Conservation (phyloP, 2,797 vertebrate genomes). For the Delichon dasypus region DNA sequence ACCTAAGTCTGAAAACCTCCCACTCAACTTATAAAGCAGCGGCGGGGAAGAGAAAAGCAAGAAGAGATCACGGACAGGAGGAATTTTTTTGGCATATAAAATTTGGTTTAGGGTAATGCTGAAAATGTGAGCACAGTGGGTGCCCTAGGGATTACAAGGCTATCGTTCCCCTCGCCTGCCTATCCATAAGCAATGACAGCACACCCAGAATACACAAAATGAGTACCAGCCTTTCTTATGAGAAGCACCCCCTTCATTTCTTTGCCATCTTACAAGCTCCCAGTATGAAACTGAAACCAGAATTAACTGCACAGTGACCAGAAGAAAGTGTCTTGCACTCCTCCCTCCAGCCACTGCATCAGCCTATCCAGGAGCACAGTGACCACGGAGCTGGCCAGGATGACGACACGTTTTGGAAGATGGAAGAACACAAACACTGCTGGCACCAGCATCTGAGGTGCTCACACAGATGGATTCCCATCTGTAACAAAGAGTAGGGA, state of each 20-base stretch:
- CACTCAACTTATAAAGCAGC: not conserved
- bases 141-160: not conserved
- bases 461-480: not conserved
- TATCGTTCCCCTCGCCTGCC: not conserved
- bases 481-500: rapidly evolving
- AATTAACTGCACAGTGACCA: not conserved
- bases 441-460: not conserved
- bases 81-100: not conserved
- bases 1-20: not conserved
- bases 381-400: rapidly evolving
- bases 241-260: not conserved
- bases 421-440: not conserved
- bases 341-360: rapidly evolving
- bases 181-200: not conserved
- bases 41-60: not conserved
- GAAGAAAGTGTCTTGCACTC: not conserved
- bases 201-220: not conserved
- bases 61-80: not conserved
- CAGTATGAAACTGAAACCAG: not conserved
- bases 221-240: rapidly evolving
- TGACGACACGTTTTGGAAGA: not conserved
- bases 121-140: rapidly evolving
- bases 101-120: not conserved
- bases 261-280: not conserved
- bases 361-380: rapidly evolving